Evolutionary conservation across 2,113 vertebrate genomes (phyloP).

Genomic region (Antigone vipio): DNA sequence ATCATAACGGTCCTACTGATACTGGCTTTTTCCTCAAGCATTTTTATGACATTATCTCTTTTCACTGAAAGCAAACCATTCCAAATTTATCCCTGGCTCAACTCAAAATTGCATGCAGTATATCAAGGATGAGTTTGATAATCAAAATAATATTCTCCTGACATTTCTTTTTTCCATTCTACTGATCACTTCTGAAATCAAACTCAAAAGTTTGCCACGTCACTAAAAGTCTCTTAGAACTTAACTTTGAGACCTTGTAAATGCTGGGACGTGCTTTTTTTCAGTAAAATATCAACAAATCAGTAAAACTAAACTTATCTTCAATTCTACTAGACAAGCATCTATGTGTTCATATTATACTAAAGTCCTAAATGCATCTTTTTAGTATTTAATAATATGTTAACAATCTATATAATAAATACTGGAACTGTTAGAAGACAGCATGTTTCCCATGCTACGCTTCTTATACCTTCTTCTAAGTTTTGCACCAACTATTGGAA

Average conservation of each 20-base stretch:
- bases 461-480: constrained; percentile 20
- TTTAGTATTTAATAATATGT: background rate
- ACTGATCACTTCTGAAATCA: background rate
- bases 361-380: background rate
- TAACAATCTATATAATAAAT: background rate
- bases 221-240: background rate
- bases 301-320: background rate
- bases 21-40: background rate
- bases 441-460: background rate
- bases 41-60: background rate
- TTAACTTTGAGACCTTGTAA: background rate
- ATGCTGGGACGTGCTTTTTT: background rate
- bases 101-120: background rate
- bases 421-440: background rate
- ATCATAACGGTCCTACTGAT: background rate
- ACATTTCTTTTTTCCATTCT: background rate
- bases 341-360: background rate
- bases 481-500: constrained; percentile 30
- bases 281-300: background rate
- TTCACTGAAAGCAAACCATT: background rate
- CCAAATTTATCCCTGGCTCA: background rate
- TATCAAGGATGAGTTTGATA: background rate
- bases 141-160: background rate
- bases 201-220: background rate
- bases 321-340: background rate